Evolutionary conservation across 30 jellyfish, hydroid and myxozoan genomes (phyloP).

Genomic region (Cassiopea xamachana): DNA sequence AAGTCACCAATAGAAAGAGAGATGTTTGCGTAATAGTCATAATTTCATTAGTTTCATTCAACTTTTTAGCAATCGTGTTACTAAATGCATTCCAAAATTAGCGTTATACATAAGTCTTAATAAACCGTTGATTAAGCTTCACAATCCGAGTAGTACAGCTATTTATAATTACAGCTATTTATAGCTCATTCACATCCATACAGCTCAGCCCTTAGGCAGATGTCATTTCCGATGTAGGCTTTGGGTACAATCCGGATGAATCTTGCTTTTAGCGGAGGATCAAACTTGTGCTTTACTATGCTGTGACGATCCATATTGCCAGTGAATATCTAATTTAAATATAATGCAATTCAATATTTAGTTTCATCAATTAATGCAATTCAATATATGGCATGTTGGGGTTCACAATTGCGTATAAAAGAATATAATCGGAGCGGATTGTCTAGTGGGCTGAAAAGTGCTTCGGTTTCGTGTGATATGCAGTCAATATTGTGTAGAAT

Average conservation of each 20-base stretch:
- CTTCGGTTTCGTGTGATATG: no score
- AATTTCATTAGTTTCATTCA: no score
- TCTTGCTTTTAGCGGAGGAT: conserved; percentile 9
- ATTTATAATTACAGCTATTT: not conserved
- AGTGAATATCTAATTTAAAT: conserved; percentile 17
- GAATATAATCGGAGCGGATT: no score
- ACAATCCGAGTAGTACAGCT: not conserved
- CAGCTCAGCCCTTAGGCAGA: conserved; percentile 59
- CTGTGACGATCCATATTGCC: conserved; percentile 58
- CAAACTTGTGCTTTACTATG: conserved; percentile 34
- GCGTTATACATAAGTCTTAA: no score
- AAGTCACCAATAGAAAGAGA: no score
- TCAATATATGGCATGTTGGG: not conserved
- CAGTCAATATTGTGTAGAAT: no score
- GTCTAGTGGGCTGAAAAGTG: no score
- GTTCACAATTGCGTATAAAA: no score
- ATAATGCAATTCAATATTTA: not conserved
- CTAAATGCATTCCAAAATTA: no score
- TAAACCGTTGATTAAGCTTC: not conserved
- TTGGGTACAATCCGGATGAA: conserved; percentile 47
- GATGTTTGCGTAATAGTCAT: no score
- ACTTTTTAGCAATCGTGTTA: no score
- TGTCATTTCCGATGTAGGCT: conserved; percentile 35
- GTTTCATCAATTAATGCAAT: not conserved
- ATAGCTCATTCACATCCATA: conserved; percentile 39